Percentiles rank a stretch among this genome's conserved stretches.
Evolutionary conservation across 1,140 invertebrate species (phyloP).

Genomic region (Zaprionus inermis): DNA sequence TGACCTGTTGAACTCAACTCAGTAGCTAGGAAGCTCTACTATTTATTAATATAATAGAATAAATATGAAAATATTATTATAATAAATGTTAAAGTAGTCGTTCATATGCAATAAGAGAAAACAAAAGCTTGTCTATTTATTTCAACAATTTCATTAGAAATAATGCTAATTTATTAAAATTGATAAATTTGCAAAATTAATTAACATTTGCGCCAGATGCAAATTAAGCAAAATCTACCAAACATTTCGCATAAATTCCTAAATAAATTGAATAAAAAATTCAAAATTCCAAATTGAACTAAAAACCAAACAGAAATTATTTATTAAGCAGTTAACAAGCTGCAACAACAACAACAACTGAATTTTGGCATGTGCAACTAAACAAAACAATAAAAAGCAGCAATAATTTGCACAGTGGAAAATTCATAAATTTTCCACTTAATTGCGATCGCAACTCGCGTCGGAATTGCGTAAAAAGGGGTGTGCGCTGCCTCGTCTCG

Average conservation of each 20-base stretch:
- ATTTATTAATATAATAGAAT: too few relatives aligned
- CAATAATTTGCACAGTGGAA: conserved; percentile 28
- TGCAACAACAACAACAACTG: conserved; percentile 9
- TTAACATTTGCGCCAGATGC: conserved; percentile 6
- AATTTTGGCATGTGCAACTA: conserved; percentile 14
- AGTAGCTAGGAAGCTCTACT: too few relatives aligned
- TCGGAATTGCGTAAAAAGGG: neutral
- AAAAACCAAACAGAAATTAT: conserved; percentile 7
- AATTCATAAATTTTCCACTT: conserved; percentile 70
- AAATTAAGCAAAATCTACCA: conserved; percentile 3
- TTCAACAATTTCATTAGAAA: neutral
- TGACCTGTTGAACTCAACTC: neutral
- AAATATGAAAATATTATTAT: too few relatives aligned
- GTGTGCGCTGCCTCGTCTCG: neutral
- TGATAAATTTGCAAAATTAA: conserved; percentile 11
- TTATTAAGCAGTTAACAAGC: conserved; percentile 12
- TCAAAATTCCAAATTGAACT: neutral
- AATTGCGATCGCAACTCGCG: conserved; percentile 57
- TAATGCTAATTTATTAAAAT: conserved; percentile 2
- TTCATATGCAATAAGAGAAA: neutral
- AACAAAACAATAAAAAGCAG: conserved; percentile 38
- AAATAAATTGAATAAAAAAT: neutral
- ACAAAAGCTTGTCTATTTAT: neutral
- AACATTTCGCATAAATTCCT: conserved; percentile 6
- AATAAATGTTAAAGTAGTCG: too few relatives aligned